Conservation (phyloP, 2,888 invertebrate species). For the Eudemis profundana region DNA sequence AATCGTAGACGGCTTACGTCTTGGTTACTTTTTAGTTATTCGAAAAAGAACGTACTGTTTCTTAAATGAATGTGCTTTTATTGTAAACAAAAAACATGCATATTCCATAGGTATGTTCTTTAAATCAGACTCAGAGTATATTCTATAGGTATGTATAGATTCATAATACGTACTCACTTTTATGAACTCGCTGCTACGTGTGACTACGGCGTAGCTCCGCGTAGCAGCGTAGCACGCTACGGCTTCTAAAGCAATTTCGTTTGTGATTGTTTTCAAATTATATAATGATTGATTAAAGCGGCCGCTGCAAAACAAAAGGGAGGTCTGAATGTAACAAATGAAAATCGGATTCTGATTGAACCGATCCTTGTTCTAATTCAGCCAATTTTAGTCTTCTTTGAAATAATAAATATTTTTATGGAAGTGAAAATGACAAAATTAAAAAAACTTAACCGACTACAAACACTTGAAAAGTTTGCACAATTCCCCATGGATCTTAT, state of each 20-base stretch:
- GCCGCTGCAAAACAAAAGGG: constrained; percentile 12
- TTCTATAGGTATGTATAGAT: not conserved
- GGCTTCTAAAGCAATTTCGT: constrained; percentile 22
- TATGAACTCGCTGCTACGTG: not conserved
- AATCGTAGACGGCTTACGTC: no score
- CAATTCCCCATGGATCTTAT: no score
- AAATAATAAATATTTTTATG: no score
- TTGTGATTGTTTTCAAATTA: constrained; percentile 35
- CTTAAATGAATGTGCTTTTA: no score
- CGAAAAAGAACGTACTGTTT: no score
- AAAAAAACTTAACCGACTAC: no score
- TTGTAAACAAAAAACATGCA: no score
- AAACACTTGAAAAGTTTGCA: no score
- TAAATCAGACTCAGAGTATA: no score
- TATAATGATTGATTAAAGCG: constrained; percentile 25
- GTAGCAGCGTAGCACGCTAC: constrained; percentile 22
- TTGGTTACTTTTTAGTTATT: no score
- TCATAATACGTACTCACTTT: not conserved
- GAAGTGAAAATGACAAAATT: no score
- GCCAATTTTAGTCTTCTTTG: not conserved
- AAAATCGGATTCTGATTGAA: not conserved
- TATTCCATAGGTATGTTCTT: no score
- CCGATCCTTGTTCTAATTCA: not conserved
- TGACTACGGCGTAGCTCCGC: constrained; percentile 9
- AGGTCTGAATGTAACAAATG: constrained; percentile 8